Conservation (phyloP, 2,797 vertebrate species). For the Aulostomus chinensis region DNA sequence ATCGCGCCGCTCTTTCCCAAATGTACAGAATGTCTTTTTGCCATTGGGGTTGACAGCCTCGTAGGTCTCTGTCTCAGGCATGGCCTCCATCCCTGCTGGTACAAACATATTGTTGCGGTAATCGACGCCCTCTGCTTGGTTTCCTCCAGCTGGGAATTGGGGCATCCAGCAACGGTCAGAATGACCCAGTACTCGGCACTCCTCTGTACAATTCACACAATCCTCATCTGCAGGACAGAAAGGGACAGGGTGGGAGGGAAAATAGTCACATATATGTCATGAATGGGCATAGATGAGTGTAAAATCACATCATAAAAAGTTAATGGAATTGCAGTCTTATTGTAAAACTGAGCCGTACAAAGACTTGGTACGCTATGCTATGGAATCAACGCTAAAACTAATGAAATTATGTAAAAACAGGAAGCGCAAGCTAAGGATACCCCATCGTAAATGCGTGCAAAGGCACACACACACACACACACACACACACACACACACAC, state of each 20-base stretch:
- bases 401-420: conserved; percentile 33
- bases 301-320: conserved; percentile 19
- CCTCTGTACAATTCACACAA: conserved; percentile 98
- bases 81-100: conserved; percentile 91
- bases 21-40: conserved; percentile 99
- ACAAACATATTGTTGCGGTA: conserved; percentile 99
- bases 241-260: conserved; percentile 25
- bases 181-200: conserved; percentile 98
- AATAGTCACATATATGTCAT: conserved; percentile 28
- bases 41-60: conserved; percentile 96
- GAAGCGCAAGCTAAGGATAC: conserved; percentile 26
- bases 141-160: conserved; percentile 91
- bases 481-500: too few species aligned
- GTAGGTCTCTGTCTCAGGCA: conserved; percentile 92
- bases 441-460: conserved; percentile 40
- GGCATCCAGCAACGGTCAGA: conserved; percentile 99
- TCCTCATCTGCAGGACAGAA: conserved; percentile 89
- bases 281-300: conserved; percentile 11
- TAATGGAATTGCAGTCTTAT: conserved; percentile 29
- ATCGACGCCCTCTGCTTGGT: conserved; percentile 96
- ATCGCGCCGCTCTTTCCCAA: conserved; percentile 98
- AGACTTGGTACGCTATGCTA: conserved; percentile 1
- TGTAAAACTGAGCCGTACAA: conserved; percentile 40
- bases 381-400: conserved; percentile 29
- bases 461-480: too few species aligned